phyloP scores from a whole-genome alignment of 1,140 invertebrate species.

The Zaprionus vittiger region DNA sequence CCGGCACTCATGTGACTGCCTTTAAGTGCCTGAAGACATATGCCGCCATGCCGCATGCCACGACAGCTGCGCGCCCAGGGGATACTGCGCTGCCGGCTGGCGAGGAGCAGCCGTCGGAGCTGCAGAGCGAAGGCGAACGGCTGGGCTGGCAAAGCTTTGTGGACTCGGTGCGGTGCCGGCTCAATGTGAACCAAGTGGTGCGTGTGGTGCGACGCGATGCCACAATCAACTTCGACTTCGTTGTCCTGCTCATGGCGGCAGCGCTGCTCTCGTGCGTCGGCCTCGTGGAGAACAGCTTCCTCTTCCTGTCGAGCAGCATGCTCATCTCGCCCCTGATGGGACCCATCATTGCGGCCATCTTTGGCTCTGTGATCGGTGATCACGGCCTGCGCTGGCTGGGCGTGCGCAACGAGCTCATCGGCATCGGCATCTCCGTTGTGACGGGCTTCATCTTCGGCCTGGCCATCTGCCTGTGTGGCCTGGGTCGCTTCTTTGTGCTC shows the following conservation, averaged over 20 bases:
- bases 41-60: conserved; percentile 1
- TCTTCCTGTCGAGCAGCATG: conserved; percentile 91
- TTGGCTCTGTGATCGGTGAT: conserved; percentile 89
- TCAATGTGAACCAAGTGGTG: conserved; percentile 90
- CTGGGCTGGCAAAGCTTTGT: conserved; percentile 86
- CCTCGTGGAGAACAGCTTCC: conserved; percentile 90
- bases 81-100: not conserved
- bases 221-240: conserved; percentile 89
- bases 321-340: conserved; percentile 92
- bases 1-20: conserved; percentile 79
- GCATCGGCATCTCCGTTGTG: conserved; percentile 86
- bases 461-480: conserved; percentile 84
- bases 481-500: conserved; percentile 86
- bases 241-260: conserved; percentile 88
- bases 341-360: conserved; percentile 90
- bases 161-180: conserved; percentile 86
- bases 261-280: conserved; percentile 89
- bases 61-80: not conserved
- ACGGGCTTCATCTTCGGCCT: conserved; percentile 89
- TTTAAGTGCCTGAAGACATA: conserved; percentile 74
- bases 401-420: conserved; percentile 87
- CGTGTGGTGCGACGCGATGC: conserved; percentile 87
- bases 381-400: conserved; percentile 86
- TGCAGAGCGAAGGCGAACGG: conserved; percentile 33
- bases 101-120: too few species aligned